Conservation (phyloP, 2,797 vertebrate genomes). For the Thaleichthys pacificus region DNA sequence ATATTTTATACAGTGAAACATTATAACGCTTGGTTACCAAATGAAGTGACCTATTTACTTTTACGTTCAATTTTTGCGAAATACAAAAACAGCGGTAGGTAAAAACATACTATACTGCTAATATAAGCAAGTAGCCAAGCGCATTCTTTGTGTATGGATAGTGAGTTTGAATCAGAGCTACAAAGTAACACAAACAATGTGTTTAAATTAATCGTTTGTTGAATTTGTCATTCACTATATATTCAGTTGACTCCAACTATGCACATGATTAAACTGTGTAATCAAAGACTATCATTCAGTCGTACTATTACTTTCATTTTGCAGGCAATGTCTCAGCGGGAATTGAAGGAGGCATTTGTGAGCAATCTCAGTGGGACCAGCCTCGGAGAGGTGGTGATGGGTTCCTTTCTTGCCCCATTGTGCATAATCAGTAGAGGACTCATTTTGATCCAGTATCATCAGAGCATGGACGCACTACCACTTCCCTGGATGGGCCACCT, state of each 20-base stretch:
- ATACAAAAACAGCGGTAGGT: background rate
- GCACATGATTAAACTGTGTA: background rate
- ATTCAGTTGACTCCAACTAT: background rate
- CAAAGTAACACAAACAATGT: background rate
- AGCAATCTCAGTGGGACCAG: slow-evolving; percentile 91
- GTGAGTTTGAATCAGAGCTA: background rate
- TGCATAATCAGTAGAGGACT: slow-evolving; percentile 86
- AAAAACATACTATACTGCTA: background rate
- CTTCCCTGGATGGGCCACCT: slow-evolving; percentile 69
- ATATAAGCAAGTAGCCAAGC: background rate
- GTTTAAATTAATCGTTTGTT: background rate
- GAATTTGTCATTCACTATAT: background rate
- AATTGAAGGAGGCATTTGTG: slow-evolving; percentile 88
- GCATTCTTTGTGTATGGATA: background rate
- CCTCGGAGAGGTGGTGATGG: slow-evolving; percentile 81
- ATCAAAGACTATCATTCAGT: background rate
- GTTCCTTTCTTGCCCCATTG: slow-evolving; percentile 79
- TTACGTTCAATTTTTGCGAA: background rate
- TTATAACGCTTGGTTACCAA: background rate
- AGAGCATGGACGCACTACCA: slow-evolving; percentile 59
- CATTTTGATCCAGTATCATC: slow-evolving; percentile 74
- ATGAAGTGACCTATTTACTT: background rate
- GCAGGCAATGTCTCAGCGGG: slow-evolving; percentile 81
- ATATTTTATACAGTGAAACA: background rate
- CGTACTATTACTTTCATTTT: slow-evolving; percentile 6